Evolutionary conservation across 2,888 invertebrate genomes (phyloP).

Genomic region (Drosophila kanekoi): DNA sequence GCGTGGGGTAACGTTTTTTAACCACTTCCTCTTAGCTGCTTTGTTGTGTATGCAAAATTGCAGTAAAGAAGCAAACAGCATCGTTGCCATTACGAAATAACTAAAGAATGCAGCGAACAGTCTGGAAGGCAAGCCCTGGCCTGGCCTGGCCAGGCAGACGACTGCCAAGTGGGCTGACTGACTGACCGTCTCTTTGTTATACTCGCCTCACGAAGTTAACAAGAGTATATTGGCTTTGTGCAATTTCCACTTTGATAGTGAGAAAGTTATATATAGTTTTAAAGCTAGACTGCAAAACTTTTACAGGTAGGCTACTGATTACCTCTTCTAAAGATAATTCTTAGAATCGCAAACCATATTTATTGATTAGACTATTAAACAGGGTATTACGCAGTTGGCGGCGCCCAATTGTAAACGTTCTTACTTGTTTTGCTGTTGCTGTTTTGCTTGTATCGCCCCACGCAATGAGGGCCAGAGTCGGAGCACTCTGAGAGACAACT

Average conservation of each 20-base stretch:
- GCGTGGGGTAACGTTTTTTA: constrained; percentile 34
- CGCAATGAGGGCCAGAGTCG: constrained; percentile 39
- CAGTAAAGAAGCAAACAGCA: constrained; percentile 40
- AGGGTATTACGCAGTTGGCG: not conserved
- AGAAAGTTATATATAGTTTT: no score
- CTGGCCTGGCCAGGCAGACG: constrained; percentile 32
- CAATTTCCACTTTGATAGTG: no score
- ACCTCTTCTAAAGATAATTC: no score
- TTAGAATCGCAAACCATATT: no score
- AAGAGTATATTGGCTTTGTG: constrained; percentile 1
- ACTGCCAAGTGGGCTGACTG: constrained; percentile 25
- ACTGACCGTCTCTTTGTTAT: constrained; percentile 63
- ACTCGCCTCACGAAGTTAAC: not conserved
- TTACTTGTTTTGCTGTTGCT: constrained; percentile 50
- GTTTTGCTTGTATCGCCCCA: constrained; percentile 43
- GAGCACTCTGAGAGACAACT: constrained; percentile 74
- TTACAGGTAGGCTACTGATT: no score
- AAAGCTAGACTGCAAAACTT: no score
- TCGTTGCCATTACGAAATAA: constrained; percentile 72
- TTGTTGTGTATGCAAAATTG: constrained; percentile 39
- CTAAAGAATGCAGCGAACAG: constrained; percentile 70
- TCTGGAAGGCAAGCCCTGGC: constrained; percentile 23
- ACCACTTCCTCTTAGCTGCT: constrained; percentile 51
- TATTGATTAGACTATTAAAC: no score
- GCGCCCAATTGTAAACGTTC: not conserved